These are phyloP conservation scores for Actinia tenebrosa DNA, from an alignment of 64 coral and sea anemone genomes.

Conservation along the genomic window DNA sequence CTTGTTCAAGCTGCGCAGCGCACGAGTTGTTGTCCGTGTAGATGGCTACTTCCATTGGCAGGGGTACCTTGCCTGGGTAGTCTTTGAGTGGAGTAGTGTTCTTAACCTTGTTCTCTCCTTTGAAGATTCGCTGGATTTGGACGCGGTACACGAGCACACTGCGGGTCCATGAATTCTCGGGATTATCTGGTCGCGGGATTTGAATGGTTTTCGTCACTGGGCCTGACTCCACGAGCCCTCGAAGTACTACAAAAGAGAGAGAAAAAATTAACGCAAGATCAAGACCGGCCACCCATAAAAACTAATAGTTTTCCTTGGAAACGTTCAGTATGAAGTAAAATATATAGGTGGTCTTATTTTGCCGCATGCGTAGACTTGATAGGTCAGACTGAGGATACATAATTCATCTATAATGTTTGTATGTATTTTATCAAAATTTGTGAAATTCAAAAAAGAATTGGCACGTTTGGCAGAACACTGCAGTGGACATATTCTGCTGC, in stretches of 20 bases:
- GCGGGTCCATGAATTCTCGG: not conserved
- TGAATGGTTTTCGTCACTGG: not conserved
- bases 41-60: not conserved
- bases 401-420: too few species aligned
- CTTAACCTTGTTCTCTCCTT: not conserved
- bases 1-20: not conserved
- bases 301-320: too few species aligned
- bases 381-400: too few species aligned
- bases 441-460: too few species aligned
- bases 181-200: not conserved
- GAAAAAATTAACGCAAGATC: too few species aligned
- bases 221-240: not conserved
- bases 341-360: too few species aligned
- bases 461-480: too few species aligned
- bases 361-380: too few species aligned
- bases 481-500: too few species aligned
- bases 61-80: not conserved
- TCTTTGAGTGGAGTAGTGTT: not conserved
- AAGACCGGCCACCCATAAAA: too few species aligned
- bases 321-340: too few species aligned
- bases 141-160: not conserved
- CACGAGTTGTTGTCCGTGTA: slow-evolving; percentile 22
- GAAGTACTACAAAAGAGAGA: not conserved
- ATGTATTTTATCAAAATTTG: too few species aligned
- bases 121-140: not conserved